These are phyloP conservation scores for Belonocnema kinseyi DNA, from an alignment of 1,140 invertebrate genomes.

Conservation along the genomic window DNA sequence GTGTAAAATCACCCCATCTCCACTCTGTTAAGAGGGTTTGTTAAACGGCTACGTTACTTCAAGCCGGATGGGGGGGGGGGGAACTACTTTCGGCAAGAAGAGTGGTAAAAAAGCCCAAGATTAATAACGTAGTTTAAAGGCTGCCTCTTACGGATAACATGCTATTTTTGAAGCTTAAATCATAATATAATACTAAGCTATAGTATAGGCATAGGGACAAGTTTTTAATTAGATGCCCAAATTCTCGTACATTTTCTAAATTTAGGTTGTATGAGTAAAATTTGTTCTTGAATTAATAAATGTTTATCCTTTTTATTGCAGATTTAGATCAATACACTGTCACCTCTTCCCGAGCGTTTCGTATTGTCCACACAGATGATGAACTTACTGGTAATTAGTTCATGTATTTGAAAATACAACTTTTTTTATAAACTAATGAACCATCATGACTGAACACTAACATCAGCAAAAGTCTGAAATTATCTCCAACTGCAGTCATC, in stretches of 20 bases:
- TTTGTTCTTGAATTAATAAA: conserved; percentile 29
- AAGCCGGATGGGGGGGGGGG: no score
- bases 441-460: conserved; percentile 3
- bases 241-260: conserved; percentile 31
- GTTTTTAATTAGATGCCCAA: conserved; percentile 39
- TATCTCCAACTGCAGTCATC: conserved; percentile 1
- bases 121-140: no score
- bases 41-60: no score
- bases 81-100: no score
- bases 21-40: no score
- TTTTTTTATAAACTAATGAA: conserved; percentile 3
- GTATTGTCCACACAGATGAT: conserved; percentile 82
- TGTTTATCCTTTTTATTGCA: conserved; percentile 75
- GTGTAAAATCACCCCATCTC: no score
- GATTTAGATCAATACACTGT: conserved; percentile 92
- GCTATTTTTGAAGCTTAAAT: no score
- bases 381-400: conserved; percentile 10
- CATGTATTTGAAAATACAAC: neutral
- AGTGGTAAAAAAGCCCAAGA: no score
- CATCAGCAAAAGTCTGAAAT: neutral
- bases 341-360: conserved; percentile 88
- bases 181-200: neutral
- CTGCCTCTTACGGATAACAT: no score
- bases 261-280: conserved; percentile 33
- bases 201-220: neutral